phyloP scores from a whole-genome alignment of 1,140 invertebrate species.

The Dufourea novaeangliae region DNA sequence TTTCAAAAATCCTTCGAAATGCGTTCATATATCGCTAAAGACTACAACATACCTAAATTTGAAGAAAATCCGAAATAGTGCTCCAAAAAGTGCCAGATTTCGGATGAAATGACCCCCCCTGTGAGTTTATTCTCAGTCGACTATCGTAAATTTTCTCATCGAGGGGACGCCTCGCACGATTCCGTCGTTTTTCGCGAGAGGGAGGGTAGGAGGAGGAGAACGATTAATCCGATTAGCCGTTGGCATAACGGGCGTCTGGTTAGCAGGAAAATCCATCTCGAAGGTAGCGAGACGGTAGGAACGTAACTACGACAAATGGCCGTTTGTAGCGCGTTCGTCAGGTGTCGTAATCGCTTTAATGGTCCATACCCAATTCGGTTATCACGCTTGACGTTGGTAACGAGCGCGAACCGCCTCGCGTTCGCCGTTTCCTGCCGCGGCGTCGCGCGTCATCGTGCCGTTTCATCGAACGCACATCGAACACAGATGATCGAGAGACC shows the following conservation, averaged over 20 bases:
- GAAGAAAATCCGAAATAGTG: too few species aligned
- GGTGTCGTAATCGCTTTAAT: conserved; percentile 65
- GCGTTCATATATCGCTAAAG: too few species aligned
- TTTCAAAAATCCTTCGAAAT: too few species aligned
- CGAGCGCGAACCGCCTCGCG: conserved; percentile 27
- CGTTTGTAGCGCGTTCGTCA: conserved; percentile 59
- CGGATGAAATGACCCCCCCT: too few species aligned
- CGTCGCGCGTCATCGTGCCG: background rate
- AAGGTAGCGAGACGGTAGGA: conserved; percentile 48
- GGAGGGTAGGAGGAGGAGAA: background rate
- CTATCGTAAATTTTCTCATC: background rate
- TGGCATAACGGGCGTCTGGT: conserved; percentile 31
- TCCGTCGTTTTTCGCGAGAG: conserved; percentile 31
- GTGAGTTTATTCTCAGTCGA: too few species aligned
- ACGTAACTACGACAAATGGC: conserved; percentile 62
- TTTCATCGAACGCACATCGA: conserved; percentile 21
- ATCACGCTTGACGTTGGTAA: conserved; percentile 57
- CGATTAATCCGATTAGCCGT: conserved; percentile 30
- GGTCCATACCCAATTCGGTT: conserved; percentile 62
- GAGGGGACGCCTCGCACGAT: background rate
- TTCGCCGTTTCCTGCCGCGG: background rate
- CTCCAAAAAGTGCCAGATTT: too few species aligned
- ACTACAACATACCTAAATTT: too few species aligned
- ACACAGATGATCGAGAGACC: too few species aligned
- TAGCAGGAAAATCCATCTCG: conserved; percentile 47